Base-by-base conservation (phyloP, 2,797 vertebrate species). In the Onychomys arenicola region DNA sequence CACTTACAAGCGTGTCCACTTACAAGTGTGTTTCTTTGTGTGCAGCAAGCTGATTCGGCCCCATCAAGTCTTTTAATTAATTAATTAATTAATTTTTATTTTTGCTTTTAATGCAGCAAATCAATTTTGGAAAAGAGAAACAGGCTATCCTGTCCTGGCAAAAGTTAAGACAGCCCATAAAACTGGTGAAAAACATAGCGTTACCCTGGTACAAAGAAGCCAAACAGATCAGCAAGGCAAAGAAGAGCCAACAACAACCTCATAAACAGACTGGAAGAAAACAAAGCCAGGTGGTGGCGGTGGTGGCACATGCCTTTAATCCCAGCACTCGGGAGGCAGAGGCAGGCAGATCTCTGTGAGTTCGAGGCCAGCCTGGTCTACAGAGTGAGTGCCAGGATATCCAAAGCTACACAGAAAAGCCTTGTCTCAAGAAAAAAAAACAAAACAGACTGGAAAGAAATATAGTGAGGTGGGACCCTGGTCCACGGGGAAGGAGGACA, bases 121-220 rank as follows among this genome's bases (percentile, higher is more conserved):
- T 29, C 57, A 87, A 9, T n/a, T 46, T 65, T 83, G 91, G 59
- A 59, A 89, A 85, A 71, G n/a, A 92, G 65, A 57, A 76, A 49
- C 21, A n/a, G 59, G 13, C 7, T 86, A 78, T 52, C 19, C 46
- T 57, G 25, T 4, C 37, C n/a, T 37, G 65, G 73, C 23, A 86
- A 57, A 73, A 86, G 59, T 6, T 63, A 91, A 87, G 83, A 63
- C 23, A 83, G 32, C 7, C 52, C 86, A 34, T 43, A 49, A n/a
- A 95, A 13, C 0, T 29, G 10, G 25, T 3, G 49, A 52, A 63
- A 76, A 94, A 82, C 65, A n/a, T 27, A 55, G 49, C 13, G 5
- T 32, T 32, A 37, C 61, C 52, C 27, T 34, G 32, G 14, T 86
- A 7, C 34, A 76, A 83, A 43, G 49, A 16, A 73, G 73, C 27